A percentile compares a stretch with the other conserved stretches of the same genome.
phyloP scores from a whole-genome alignment of 2,797 vertebrate species.

The Dallia pectoralis region DNA sequence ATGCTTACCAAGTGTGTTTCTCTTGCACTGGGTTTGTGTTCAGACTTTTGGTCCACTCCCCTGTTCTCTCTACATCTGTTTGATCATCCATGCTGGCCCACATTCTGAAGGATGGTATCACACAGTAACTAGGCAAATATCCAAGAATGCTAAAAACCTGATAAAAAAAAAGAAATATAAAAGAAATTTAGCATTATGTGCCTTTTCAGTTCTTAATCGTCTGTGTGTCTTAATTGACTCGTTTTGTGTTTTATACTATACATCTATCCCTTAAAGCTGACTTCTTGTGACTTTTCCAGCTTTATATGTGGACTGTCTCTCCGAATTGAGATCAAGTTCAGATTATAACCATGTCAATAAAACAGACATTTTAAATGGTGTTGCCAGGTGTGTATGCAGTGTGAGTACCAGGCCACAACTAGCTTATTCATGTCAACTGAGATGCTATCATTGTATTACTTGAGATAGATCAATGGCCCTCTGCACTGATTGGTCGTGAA shows the following conservation, averaged over 20 bases:
- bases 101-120: constrained; percentile 34
- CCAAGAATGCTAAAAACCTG: not conserved
- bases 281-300: constrained; percentile 7
- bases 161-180: not conserved
- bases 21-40: constrained; percentile 19
- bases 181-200: constrained; percentile 19
- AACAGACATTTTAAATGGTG: no score
- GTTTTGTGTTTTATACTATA: not conserved
- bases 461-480: no score
- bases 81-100: constrained; percentile 58
- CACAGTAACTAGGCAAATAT: constrained; percentile 24
- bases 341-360: no score
- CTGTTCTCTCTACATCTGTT: constrained; percentile 41
- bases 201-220: not conserved
- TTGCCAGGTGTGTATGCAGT: no score
- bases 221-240: not conserved
- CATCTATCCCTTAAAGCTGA: not conserved
- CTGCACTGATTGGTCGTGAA: no score
- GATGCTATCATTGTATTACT: not conserved
- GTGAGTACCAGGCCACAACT: no score
- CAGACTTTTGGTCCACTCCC: constrained; percentile 34
- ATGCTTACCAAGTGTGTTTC: constrained; percentile 54
- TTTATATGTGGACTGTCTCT: no score
- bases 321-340: no score
- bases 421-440: no score